Evolutionary conservation across 2,797 vertebrate species (phyloP), one percentile per base, ranked within the genome.

Genomic region (Coranthus polyacanthus): DNA sequence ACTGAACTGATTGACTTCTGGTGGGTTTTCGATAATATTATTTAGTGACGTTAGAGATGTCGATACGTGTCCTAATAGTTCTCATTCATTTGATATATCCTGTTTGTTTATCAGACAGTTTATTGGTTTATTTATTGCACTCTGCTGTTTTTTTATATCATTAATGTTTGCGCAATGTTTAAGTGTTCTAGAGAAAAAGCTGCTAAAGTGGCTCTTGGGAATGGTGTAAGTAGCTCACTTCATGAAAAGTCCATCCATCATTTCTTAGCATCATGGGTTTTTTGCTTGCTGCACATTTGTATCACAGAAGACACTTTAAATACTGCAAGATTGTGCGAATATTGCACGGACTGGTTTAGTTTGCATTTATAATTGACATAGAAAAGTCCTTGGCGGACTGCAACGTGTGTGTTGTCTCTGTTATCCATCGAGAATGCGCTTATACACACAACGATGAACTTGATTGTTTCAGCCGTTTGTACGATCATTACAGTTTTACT

Each of bases 321-420:
- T 24, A 53, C 46, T 43, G 34, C 45, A 58, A 16, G 15, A 3
- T 18, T 29, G 11, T 29, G 18, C 8, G 26, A 47, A 26, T 32
- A 29, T 38, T 47, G 2, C 13, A 44, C 3, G 29, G 5, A 15
- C 2, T 24, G 21, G 12, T 39, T 65, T 55, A 29, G 12, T 62
- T 54, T 51, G 1, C 21, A 44, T 72, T 18, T 9, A 52, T 59
- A 16, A 64, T 32, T 59, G 16, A 45, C 18, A 52, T n/a, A 17
- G 29, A 3, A 54, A 12, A 55, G 24, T 32, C 34, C 18, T n/a
- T 4, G 12, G 5, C 36, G 29, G 11, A 21, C 38, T 12, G 16
- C 37, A 34, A 24, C 7, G 16, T 36, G 29, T 52, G 67, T 41
- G 4, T n/a, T 52, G 53, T 72, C 9, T 38, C 5, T 49, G 36